phyloP scores from a whole-genome alignment of 2,797 vertebrate genomes.

The Ceyx erithaca region DNA sequence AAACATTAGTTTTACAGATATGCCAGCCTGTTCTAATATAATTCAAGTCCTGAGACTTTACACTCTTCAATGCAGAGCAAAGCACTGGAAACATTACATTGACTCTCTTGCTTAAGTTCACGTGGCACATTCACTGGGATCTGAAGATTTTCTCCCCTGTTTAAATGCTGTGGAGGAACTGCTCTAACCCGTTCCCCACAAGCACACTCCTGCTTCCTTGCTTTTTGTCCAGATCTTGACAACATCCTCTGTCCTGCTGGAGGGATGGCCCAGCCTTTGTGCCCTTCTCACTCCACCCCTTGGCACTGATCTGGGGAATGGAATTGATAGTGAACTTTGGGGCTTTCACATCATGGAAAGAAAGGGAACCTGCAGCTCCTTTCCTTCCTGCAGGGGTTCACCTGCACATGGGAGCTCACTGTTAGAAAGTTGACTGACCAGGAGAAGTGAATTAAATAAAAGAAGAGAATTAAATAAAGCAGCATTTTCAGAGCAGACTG shows the following conservation, averaged over 20 bases:
- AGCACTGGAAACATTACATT: not conserved
- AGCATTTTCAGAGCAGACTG: too few relatives aligned
- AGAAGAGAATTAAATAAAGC: too few relatives aligned
- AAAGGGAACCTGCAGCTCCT: too few relatives aligned
- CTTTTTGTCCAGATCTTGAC: not conserved
- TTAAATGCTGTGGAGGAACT: not conserved
- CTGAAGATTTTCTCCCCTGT: not conserved
- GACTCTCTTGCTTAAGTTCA: not conserved
- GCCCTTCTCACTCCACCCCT: too few relatives aligned
- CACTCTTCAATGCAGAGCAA: not conserved
- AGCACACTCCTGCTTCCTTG: not conserved
- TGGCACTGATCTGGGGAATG: not conserved
- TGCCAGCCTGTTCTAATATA: constrained; percentile 1
- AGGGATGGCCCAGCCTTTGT: not conserved
- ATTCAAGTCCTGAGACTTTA: not conserved
- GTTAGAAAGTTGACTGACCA: too few relatives aligned
- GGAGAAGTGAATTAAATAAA: too few relatives aligned
- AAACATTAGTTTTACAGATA: constrained; percentile 53
- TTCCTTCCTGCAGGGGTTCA: too few relatives aligned
- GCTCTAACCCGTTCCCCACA: not conserved
- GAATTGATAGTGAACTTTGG: not conserved
- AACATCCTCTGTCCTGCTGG: not conserved
- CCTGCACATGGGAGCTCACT: too few relatives aligned
- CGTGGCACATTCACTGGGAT: not conserved
- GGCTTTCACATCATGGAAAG: not conserved